Base-by-base conservation (phyloP, 2,797 vertebrate genomes). In the Sebastes umbrosus region DNA sequence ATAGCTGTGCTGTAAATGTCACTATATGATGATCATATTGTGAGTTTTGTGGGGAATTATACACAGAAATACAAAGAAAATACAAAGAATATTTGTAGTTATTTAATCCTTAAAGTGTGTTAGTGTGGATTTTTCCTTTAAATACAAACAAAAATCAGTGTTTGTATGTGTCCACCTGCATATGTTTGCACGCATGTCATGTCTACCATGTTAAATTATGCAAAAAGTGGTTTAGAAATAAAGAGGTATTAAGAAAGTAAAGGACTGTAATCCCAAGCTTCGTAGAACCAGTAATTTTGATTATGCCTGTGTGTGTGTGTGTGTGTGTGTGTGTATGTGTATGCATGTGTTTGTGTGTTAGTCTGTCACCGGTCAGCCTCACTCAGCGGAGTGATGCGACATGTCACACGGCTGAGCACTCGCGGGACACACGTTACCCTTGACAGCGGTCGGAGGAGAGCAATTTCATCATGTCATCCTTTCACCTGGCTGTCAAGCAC, bases 391-490 rank as follows among this genome's bases (percentile, higher is more conserved):
- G 65, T 86, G 90, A 92, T 81, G 85, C 55, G 73, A 84, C 90
- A 27, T 76, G 92, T 93, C 93, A 92, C 91, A 91, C 32, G 86
- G 84, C 87, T 89, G 90, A 93, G 84, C 80, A 84, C 90, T 82
- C 90, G n/a, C 70, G 73, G 87, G 85, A 89, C 80, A 46, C 90
- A 69, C 84, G 73, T 85, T 87, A 85, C 89, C 89, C 89, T 78
- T 91, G 92, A 92, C 92, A 90, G 89, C 87, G 88, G 91, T 90
- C 91, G 86, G 90, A 86, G 88, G 80, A 89, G 87, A 92, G 91
- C 88, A 87, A 89, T 94, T 94, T 91, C 91, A 92, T 93, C 80
- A 89, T 93, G 92, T 90, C 91, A 91, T 89, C 84, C 86, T 88
- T 87, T 90, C 90, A 92, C 88, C 93, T 89, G 84, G 77, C 91